phyloP scores from a whole-genome alignment of 2,113 vertebrate genomes.

The Mungos mungo region DNA sequence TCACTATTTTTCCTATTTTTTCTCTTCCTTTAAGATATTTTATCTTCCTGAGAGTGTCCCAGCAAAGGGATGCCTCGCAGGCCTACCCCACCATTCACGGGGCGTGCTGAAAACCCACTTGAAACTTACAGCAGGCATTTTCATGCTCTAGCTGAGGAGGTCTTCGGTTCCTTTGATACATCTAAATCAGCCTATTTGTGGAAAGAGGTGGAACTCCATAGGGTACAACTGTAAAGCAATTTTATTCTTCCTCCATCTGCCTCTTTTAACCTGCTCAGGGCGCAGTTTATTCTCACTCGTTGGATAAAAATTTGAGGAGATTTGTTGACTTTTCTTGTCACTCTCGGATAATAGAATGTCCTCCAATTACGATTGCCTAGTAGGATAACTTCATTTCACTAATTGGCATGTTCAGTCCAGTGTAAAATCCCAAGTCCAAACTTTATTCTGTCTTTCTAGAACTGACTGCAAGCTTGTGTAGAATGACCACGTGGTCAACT shows the following conservation, averaged over 20 bases:
- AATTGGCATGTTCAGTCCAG: neutral
- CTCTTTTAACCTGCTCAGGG: neutral
- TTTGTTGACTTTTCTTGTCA: neutral
- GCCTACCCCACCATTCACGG: neutral
- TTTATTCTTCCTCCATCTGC: neutral
- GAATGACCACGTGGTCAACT: rapidly evolving
- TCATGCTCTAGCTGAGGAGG: neutral
- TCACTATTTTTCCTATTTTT: neutral
- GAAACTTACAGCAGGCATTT: neutral
- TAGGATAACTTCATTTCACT: neutral
- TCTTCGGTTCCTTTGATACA: neutral
- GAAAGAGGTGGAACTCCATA: neutral
- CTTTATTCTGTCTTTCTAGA: neutral
- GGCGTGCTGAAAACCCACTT: too few relatives aligned
- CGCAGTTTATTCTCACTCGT: neutral
- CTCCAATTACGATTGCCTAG: neutral
- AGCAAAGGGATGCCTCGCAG: neutral
- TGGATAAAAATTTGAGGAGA: neutral
- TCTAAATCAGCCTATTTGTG: neutral
- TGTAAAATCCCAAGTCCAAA: neutral
- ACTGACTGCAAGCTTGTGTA: neutral
- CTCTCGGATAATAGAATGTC: neutral
- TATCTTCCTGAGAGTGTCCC: neutral
- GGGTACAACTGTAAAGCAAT: neutral
- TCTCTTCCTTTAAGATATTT: neutral